These are phyloP conservation scores for Lepus oiostolus DNA, from an alignment of 2,797 vertebrate species.

Conservation along the genomic window DNA sequence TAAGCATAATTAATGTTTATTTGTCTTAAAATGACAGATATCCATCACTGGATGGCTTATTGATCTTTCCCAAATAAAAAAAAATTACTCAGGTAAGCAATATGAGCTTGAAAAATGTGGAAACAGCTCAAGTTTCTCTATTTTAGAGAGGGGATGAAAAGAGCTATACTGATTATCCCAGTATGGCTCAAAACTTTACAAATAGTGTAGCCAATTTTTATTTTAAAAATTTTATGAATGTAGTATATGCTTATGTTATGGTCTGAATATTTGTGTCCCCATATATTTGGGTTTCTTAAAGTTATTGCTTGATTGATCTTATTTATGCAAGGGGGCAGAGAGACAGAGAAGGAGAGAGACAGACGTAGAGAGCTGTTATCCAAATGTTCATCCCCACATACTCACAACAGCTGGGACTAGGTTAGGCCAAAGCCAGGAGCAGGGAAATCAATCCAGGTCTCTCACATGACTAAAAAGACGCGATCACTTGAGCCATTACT, in stretches of 20 bases:
- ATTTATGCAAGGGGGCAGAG: no score
- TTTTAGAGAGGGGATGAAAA: constrained; percentile 23
- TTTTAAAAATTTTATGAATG: background rate
- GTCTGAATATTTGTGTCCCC: background rate
- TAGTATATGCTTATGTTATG: background rate
- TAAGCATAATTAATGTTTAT: constrained; percentile 78
- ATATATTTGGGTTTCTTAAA: background rate
- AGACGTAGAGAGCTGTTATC: no score
- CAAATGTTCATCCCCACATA: no score
- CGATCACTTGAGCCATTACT: no score
- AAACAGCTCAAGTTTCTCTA: constrained; percentile 75
- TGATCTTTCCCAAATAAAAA: constrained; percentile 81
- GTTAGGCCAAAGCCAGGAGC: no score
- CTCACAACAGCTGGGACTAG: no score
- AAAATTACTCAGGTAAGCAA: constrained; percentile 80
- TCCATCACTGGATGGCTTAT: constrained; percentile 80
- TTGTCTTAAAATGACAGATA: constrained; percentile 80
- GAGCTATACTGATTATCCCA: background rate
- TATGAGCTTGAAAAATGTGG: constrained; percentile 77
- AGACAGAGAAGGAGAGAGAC: no score
- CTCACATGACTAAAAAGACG: no score
- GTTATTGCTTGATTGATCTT: no score
- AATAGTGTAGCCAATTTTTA: constrained; percentile 41
- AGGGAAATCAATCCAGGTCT: no score
- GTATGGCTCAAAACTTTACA: background rate